phyloP scores from a whole-genome alignment of 92 coral and sea anemone genomes.

The Epizoanthus stellaris region DNA sequence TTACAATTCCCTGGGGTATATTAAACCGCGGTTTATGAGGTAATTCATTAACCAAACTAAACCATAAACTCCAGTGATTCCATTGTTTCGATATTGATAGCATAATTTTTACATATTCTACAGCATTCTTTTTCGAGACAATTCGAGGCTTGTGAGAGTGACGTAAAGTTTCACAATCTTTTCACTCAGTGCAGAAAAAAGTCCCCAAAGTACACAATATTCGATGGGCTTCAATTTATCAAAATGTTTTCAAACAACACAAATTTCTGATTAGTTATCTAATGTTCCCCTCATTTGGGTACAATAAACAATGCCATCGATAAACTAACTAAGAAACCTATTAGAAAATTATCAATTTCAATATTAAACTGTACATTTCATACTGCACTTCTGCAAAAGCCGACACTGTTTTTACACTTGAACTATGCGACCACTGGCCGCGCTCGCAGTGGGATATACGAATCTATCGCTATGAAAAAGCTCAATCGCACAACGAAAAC shows the following conservation, averaged over 20 bases:
- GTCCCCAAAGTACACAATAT: background rate
- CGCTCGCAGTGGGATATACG: background rate
- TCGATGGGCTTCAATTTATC: background rate
- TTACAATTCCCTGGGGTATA: constrained; percentile 9
- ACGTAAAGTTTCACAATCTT: too few species aligned
- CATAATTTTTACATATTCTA: background rate
- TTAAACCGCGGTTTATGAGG: background rate
- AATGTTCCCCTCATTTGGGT: background rate
- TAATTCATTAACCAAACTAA: constrained; percentile 11
- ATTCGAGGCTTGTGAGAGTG: background rate
- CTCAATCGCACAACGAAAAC: background rate
- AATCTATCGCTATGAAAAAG: background rate
- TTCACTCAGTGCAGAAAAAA: background rate
- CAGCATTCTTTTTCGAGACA: constrained; percentile 11
- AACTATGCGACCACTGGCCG: background rate
- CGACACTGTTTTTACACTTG: background rate
- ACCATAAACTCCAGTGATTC: background rate
- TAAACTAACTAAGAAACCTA: background rate
- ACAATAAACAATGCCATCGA: background rate
- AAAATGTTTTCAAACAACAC: background rate
- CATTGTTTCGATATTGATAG: background rate
- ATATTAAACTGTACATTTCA: constrained; percentile 2
- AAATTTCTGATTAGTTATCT: background rate
- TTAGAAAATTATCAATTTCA: constrained; percentile 5
- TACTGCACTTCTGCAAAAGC: background rate